Evolutionary conservation across 2,888 invertebrate species (phyloP), one percentile per base, ranked within the genome.

Genomic region (Morinoia aosen): DNA sequence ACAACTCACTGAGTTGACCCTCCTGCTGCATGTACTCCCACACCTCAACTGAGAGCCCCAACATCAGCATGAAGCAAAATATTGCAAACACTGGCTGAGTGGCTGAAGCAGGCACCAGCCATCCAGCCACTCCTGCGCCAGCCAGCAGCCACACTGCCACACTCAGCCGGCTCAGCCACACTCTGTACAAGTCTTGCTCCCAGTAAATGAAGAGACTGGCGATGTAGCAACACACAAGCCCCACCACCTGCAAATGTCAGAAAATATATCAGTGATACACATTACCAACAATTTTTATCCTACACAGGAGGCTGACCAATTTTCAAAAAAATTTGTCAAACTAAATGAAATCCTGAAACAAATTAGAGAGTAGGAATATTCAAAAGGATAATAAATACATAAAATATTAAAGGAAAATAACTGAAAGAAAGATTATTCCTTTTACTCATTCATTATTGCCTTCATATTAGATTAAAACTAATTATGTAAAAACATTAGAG

Each of bases 91-190:
- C 64, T n/a, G 93, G 95, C 40, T 96, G 96, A 96, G 96, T 96
- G 33, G 95, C 96, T 48, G 96, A 95, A 64, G 95, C 39, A 16
- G 96, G 95, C 95, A 96, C 96, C 95, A 96, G 88, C 57, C 96
- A 95, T 40, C 96, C 96, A 95, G 96, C 95, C 40, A 96, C 56
- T 14, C 96, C 96, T 57, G 96, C 96, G 11, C 96, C 95, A 33
- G 96, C 96, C 40, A 96, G 57, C 58, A 96, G 88, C 96, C 96
- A 96, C 56, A 96, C 95, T 57, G 88, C 95, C 19, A 96, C 91
- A 93, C 96, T 96, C 40, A 96, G 94, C 25, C 95, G 95, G 98
- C 61, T 95, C 40, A 95, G 95, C 95, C 95, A 95, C 16, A 95
- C 56, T 56, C 95, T 95, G 95, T 95, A 95, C 61, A 40, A 16